These are phyloP conservation scores for Mareca strepera DNA, from an alignment of 2,797 vertebrate species.

Conservation along the genomic window DNA sequence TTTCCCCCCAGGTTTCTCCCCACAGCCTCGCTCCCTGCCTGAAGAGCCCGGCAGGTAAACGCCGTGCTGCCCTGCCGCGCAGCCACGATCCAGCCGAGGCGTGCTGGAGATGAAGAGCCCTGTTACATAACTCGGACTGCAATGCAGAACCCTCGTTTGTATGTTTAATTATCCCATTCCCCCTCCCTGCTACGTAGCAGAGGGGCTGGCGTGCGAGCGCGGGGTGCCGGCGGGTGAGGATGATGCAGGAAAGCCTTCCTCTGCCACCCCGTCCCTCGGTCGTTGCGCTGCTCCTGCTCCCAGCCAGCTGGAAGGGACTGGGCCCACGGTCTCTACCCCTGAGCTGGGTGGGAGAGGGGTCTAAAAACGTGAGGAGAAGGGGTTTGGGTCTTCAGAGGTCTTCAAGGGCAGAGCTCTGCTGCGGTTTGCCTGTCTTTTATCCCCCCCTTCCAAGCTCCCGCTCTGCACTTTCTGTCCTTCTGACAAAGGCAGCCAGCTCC, in stretches of 20 bases:
- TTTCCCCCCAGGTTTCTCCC: not conserved
- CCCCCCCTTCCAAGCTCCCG: not conserved
- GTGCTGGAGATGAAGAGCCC: slow-evolving; percentile 21
- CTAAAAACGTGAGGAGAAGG: not conserved
- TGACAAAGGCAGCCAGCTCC: slow-evolving; percentile 59
- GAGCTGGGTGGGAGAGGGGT: too few species aligned
- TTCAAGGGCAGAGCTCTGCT: not conserved
- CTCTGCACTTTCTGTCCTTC: slow-evolving; percentile 16
- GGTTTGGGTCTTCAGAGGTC: not conserved
- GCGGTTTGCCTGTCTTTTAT: not conserved
- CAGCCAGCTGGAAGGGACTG: not conserved
- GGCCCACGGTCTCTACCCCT: not conserved
- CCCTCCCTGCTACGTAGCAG: accelerated
- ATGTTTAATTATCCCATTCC: slow-evolving; percentile 72
- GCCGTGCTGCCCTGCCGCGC: not conserved
- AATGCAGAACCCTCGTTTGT: slow-evolving; percentile 67
- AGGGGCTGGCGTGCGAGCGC: not conserved
- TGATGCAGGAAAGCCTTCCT: not conserved
- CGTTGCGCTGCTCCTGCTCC: not conserved
- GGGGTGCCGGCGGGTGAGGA: not conserved
- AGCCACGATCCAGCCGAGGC: slow-evolving; percentile 11
- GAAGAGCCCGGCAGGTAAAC: not conserved
- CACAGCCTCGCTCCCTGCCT: not conserved
- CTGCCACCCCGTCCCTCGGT: not conserved
- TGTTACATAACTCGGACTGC: slow-evolving; percentile 70